These are phyloP conservation scores for Clarias batrachus DNA, from an alignment of 2,113 vertebrate genomes.

Conservation along the genomic window DNA sequence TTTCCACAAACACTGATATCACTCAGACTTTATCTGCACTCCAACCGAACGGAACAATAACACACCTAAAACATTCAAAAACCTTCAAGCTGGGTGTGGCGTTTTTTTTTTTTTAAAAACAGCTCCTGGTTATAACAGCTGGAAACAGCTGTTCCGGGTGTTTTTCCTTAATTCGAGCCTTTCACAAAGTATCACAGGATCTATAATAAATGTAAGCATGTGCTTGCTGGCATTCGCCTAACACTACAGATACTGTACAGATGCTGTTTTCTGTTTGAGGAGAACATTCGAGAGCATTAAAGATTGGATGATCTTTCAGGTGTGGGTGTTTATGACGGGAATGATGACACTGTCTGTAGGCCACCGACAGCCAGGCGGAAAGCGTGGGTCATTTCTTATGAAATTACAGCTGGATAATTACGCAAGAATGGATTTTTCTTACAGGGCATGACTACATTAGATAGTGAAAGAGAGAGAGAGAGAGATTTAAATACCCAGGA, in stretches of 20 bases:
- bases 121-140: not conserved
- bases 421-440: not conserved
- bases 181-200: not conserved
- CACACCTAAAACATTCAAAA: slow-evolving; percentile 9
- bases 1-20: slow-evolving; percentile 31
- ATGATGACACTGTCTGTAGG: not conserved
- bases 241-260: not conserved
- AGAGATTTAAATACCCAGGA: not conserved
- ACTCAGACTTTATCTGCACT: not conserved
- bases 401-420: slow-evolving; percentile 2
- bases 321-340: not conserved
- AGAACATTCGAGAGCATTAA: not conserved
- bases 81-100: slow-evolving; percentile 6
- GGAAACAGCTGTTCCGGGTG: not conserved
- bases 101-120: not conserved
- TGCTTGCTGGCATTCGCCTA: not conserved
- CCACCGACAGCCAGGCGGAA: not conserved
- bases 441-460: not conserved
- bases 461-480: not conserved
- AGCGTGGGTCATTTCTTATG: not conserved
- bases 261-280: not conserved
- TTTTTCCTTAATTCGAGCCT: not conserved
- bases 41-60: slow-evolving; percentile 1
- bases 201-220: not conserved
- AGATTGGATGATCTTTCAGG: not conserved